Evolutionary conservation across 1,140 invertebrate genomes (phyloP).

Genomic region (Nebria ingens): DNA sequence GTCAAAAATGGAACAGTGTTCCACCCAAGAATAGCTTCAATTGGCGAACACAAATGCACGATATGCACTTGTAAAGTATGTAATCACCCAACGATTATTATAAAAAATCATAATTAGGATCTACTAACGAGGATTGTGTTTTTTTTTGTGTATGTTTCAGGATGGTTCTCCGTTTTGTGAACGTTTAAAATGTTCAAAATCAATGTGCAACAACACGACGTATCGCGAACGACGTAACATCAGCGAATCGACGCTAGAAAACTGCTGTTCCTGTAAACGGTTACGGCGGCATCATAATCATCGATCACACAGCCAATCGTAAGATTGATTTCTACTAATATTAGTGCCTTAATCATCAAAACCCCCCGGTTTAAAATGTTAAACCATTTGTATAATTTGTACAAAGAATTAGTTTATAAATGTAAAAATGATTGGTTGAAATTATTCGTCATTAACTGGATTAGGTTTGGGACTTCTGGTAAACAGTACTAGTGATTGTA

Average conservation of each 20-base stretch:
- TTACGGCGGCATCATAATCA: background rate
- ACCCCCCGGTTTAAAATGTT: too few species aligned
- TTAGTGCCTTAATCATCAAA: too few species aligned
- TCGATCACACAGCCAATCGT: background rate
- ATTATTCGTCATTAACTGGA: too few species aligned
- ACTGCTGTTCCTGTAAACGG: background rate
- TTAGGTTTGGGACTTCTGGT: too few species aligned
- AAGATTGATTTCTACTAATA: too few species aligned
- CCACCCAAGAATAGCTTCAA: slow-evolving; percentile 70
- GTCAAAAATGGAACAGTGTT: slow-evolving; percentile 71
- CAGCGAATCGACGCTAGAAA: background rate
- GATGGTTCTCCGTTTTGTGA: background rate
- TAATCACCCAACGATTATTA: background rate
- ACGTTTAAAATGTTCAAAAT: background rate
- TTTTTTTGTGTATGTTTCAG: background rate
- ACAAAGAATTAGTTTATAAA: too few species aligned
- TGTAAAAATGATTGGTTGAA: too few species aligned
- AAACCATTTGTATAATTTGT: too few species aligned
- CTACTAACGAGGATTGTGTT: background rate
- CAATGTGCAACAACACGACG: background rate
- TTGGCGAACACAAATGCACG: slow-evolving; percentile 77
- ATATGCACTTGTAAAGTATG: slow-evolving; percentile 77
- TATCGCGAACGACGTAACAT: background rate
- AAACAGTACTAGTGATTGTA: too few species aligned
- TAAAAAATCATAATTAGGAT: background rate